A percentile compares a stretch with the other conserved stretches of the same genome.
Conservation (phyloP, 2,113 vertebrate species). For the Saccopteryx bilineata region DNA sequence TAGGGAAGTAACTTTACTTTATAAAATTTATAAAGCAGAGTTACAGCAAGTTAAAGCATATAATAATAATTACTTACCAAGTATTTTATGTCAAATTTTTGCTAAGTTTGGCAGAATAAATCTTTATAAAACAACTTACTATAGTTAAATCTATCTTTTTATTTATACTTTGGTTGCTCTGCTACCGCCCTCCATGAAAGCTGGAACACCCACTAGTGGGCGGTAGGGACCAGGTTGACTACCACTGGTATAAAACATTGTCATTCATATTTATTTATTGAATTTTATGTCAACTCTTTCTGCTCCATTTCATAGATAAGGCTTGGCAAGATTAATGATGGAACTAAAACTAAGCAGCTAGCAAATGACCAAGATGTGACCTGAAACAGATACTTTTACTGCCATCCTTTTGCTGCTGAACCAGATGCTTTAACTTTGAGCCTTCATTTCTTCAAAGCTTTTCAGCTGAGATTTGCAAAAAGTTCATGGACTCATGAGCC, state of each 20-base stretch:
- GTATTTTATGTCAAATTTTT: no score
- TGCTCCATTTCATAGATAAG: not conserved
- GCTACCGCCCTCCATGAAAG: no score
- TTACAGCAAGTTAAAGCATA: no score
- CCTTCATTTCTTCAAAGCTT: slow-evolving; percentile 40
- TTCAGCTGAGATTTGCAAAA: not conserved
- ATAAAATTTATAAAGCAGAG: no score
- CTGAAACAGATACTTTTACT: not conserved
- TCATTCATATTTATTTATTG: not conserved
- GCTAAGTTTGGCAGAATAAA: no score
- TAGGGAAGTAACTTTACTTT: no score
- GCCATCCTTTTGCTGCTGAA: not conserved
- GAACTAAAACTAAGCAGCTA: not conserved
- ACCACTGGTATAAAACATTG: not conserved
- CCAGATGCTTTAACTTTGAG: not conserved
- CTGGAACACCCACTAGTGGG: no score
- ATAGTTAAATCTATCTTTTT: no score
- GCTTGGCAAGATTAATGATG: not conserved
- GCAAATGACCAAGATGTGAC: not conserved
- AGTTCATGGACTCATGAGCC: not conserved
- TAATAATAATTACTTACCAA: no score
- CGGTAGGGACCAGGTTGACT: no score
- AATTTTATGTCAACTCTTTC: not conserved
- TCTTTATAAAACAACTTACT: no score
- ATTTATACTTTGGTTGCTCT: no score